Conservation (phyloP, 2,888 invertebrate species). For the Pyralis farinalis region DNA sequence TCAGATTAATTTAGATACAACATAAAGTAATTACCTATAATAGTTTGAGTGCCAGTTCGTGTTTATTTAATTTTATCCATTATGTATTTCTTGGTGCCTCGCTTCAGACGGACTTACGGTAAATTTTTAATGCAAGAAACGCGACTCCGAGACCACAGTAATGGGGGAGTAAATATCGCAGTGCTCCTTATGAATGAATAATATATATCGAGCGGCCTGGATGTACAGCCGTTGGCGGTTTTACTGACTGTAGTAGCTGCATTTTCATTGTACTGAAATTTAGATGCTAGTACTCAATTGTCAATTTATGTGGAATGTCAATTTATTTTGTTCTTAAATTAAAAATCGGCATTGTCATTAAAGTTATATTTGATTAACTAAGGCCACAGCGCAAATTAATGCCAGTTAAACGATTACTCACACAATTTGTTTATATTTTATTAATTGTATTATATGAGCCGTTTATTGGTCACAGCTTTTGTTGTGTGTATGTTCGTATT, state of each 20-base stretch:
- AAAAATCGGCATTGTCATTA: no score
- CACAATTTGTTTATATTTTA: no score
- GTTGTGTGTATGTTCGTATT: no score
- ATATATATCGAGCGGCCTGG: slow-evolving; percentile 54
- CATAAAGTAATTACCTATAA: slow-evolving; percentile 14
- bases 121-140: slow-evolving; percentile 68
- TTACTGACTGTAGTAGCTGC: slow-evolving; percentile 13
- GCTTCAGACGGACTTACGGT: slow-evolving; percentile 46
- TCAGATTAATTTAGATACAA: slow-evolving; percentile 2
- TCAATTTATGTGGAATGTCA: no score
- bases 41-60: slow-evolving; percentile 21
- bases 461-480: no score
- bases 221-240: slow-evolving; percentile 46
- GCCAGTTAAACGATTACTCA: no score
- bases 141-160: slow-evolving; percentile 60
- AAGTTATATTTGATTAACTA: no score
- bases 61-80: slow-evolving; percentile 38
- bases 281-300: no score
- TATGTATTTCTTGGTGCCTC: slow-evolving; percentile 36
- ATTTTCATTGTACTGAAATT: no score
- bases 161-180: slow-evolving; percentile 73
- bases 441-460: no score
- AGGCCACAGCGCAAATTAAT: no score
- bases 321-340: no score
- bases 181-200: slow-evolving; percentile 71